A percentile compares a stretch with the other conserved stretches of the same genome.
Evolutionary conservation across 2,113 vertebrate species (phyloP).

Genomic region (Ciconia stormi): DNA sequence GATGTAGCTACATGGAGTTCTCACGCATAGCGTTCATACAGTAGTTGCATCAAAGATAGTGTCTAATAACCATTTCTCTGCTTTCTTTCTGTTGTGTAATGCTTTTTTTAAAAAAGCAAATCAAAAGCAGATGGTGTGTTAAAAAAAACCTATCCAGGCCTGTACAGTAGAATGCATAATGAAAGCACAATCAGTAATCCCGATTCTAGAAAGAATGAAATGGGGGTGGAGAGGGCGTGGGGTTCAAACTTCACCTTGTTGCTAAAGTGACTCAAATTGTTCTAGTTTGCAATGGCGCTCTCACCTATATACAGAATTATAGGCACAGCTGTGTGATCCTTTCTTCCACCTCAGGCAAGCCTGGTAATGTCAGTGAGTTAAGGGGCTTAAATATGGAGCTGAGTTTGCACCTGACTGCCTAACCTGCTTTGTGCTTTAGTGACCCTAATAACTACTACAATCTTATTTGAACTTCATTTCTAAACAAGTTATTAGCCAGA

Average conservation of each 20-base stretch:
- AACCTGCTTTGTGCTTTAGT: not conserved
- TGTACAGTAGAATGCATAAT: not conserved
- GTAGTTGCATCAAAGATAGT: not conserved
- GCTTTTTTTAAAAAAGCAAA: not conserved
- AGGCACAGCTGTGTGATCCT: not conserved
- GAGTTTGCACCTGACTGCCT: not conserved
- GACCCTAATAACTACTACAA: not conserved
- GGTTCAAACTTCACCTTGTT: not conserved
- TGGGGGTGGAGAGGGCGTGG: rapidly evolving
- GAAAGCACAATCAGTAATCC: not conserved
- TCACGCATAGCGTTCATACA: not conserved
- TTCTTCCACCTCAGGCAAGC: not conserved
- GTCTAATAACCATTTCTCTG: not conserved
- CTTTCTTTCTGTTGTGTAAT: not conserved
- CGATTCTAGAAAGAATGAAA: not conserved
- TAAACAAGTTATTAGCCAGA: not conserved
- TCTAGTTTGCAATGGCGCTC: not conserved
- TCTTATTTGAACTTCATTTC: not conserved
- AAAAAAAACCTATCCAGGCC: not conserved
- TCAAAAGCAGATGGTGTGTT: not conserved
- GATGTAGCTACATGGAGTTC: not conserved
- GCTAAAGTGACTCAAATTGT: not conserved
- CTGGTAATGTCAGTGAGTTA: not conserved
- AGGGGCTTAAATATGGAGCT: not conserved
- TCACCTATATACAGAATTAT: not conserved